Evolutionary conservation across 1,140 invertebrate genomes (phyloP).

Genomic region (Copidosoma floridanum): DNA sequence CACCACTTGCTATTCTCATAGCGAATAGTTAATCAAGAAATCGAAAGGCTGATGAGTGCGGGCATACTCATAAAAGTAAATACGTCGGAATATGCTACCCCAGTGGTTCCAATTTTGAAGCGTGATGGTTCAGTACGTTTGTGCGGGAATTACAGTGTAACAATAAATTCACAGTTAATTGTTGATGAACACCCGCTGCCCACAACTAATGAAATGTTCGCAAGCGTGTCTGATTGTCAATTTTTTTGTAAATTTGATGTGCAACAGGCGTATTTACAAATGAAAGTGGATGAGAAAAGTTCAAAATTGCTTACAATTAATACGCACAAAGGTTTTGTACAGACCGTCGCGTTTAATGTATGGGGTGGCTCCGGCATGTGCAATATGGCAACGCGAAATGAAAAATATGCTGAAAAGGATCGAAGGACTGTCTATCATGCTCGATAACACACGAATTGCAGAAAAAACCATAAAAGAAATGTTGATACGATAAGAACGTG

Average conservation of each 20-base stretch:
- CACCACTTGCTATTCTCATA: too few relatives aligned
- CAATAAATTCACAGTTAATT: conserved; percentile 1
- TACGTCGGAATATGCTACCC: neutral
- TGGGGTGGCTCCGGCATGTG: neutral
- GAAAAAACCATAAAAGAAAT: neutral
- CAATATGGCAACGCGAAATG: neutral
- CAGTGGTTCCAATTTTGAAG: conserved; percentile 17
- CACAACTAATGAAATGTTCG: conserved; percentile 9
- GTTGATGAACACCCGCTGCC: conserved; percentile 9
- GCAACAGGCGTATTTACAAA: conserved; percentile 18
- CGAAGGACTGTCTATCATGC: neutral
- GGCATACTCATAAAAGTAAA: too few relatives aligned
- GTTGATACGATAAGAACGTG: neutral
- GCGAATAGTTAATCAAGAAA: too few relatives aligned
- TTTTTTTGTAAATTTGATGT: conserved; percentile 25
- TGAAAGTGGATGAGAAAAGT: conserved; percentile 13
- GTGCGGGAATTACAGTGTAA: conserved; percentile 12
- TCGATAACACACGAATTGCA: neutral
- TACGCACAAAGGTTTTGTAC: conserved; percentile 26
- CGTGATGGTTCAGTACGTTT: neutral
- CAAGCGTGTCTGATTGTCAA: neutral
- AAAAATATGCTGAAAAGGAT: neutral
- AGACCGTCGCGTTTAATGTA: conserved; percentile 6
- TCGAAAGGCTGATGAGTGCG: too few relatives aligned
- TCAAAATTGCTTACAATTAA: conserved; percentile 14